Evolutionary conservation across 2,888 invertebrate genomes (phyloP).

Genomic region (Drosophila kuntzei): DNA sequence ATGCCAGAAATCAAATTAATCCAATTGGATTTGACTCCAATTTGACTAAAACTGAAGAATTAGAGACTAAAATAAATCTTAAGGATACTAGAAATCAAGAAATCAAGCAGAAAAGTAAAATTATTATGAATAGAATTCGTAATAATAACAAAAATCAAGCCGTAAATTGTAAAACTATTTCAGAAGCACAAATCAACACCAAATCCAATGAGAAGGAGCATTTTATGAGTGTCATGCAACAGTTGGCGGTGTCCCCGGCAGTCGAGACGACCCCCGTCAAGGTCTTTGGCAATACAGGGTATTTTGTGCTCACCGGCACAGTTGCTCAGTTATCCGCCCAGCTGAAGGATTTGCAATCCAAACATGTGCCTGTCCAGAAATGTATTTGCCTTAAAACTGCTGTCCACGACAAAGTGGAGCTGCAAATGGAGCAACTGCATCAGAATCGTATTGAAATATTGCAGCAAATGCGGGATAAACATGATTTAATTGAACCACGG

Average conservation of each 20-base stretch:
- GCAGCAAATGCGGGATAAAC: constrained; percentile 42
- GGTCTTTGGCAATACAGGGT: constrained; percentile 52
- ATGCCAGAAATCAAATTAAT: neutral
- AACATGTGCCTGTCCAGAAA: constrained; percentile 12
- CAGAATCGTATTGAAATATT: constrained; percentile 34
- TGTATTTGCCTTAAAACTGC: constrained; percentile 22
- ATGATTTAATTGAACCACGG: constrained; percentile 12
- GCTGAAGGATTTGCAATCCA: constrained; percentile 26
- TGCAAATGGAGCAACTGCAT: constrained; percentile 45
- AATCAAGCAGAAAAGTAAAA: too few relatives aligned
- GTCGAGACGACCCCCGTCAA: neutral
- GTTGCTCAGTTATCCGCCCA: constrained; percentile 40
- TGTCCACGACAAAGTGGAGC: constrained; percentile 30
- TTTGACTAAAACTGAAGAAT: too few relatives aligned
- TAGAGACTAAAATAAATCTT: too few relatives aligned
- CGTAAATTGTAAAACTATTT: neutral
- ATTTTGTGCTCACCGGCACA: constrained; percentile 57
- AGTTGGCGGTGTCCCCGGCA: neutral
- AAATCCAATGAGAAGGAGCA: neutral
- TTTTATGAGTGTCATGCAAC: neutral
- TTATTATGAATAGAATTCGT: too few relatives aligned
- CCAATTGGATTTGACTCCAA: neutral
- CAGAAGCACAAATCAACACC: neutral
- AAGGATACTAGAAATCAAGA: too few relatives aligned
- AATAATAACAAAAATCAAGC: too few relatives aligned